Evolutionary conservation across 2,113 vertebrate genomes (phyloP).

Genomic region (Lophius piscatorius): DNA sequence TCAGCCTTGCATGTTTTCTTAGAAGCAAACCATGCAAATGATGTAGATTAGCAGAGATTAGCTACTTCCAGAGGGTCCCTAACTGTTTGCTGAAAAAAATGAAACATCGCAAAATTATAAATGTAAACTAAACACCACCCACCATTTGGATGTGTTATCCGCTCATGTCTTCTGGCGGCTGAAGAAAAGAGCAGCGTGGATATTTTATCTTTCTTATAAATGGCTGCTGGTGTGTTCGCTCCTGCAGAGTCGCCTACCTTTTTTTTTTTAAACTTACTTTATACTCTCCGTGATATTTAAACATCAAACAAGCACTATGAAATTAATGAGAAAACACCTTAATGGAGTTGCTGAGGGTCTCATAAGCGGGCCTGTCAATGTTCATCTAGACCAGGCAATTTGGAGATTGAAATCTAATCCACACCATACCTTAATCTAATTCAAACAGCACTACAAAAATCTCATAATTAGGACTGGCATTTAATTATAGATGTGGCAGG

Average conservation of each 20-base stretch:
- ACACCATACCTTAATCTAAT: constrained; percentile 59
- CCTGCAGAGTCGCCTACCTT: constrained; percentile 9
- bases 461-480: constrained; percentile 62
- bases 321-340: constrained; percentile 62
- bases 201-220: neutral
- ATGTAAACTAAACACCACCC: too few relatives aligned
- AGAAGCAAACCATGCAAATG: too few relatives aligned
- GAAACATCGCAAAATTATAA: too few relatives aligned
- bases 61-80: too few relatives aligned
- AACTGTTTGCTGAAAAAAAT: too few relatives aligned
- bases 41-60: too few relatives aligned
- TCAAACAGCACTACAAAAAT: constrained; percentile 60
- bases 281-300: constrained; percentile 42
- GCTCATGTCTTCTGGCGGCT: neutral
- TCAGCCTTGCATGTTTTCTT: too few relatives aligned
- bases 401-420: constrained; percentile 65
- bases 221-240: constrained; percentile 10
- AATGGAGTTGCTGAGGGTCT: constrained; percentile 57
- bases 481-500: constrained; percentile 53
- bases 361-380: constrained; percentile 36
- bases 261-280: constrained; percentile 24
- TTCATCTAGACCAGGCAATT: constrained; percentile 47
- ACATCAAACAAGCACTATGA: constrained; percentile 23
- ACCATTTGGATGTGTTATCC: constrained; percentile 13
- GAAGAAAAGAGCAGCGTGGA: constrained; percentile 22